phyloP scores from a whole-genome alignment of 2,888 invertebrate species.

The Tipula confusa region DNA sequence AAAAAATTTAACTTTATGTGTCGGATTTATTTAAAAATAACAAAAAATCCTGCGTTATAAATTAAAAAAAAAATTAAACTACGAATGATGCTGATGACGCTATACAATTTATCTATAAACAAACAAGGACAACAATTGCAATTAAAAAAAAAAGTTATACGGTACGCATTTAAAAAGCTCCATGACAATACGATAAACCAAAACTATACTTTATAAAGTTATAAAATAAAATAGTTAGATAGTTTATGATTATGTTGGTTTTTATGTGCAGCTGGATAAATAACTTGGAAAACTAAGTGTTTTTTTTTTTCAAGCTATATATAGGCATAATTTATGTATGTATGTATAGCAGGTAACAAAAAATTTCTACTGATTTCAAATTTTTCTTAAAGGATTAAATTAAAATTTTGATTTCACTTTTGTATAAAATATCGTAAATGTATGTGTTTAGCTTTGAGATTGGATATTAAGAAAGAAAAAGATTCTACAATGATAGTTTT shows the following conservation, averaged over 20 bases:
- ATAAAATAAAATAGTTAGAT: background rate
- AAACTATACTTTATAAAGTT: background rate
- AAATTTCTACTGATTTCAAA: no score
- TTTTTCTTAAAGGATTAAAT: no score
- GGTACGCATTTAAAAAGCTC: background rate
- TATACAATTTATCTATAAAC: background rate
- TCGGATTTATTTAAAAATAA: background rate
- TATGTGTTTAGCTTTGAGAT: no score
- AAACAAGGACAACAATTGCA: background rate
- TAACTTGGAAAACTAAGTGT: background rate
- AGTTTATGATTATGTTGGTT: background rate
- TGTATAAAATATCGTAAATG: no score
- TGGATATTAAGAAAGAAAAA: no score
- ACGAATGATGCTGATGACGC: background rate
- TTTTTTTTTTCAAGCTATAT: no score
- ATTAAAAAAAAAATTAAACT: background rate
- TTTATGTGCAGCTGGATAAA: background rate
- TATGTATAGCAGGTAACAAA: no score
- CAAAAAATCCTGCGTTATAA: background rate
- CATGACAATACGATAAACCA: background rate
- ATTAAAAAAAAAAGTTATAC: background rate
- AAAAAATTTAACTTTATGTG: background rate
- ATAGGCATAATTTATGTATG: no score
- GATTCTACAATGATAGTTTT: no score
- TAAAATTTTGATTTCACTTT: no score